Conservation (phyloP, 2,797 vertebrate genomes). For the Aythya fuligula region DNA sequence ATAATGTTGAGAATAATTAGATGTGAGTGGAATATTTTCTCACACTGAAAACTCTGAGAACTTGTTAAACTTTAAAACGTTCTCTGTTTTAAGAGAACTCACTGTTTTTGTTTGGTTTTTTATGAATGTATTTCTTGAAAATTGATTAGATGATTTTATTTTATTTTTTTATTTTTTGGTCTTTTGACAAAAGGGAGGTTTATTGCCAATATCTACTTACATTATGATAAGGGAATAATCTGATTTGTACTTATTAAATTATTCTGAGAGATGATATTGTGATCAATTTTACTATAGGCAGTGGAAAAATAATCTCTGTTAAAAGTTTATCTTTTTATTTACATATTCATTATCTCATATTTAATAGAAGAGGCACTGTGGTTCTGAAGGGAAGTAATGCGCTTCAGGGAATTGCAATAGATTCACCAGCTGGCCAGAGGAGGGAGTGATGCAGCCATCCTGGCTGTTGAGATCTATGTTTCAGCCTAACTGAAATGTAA, state of each 20-base stretch:
- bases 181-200: not conserved
- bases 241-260: not conserved
- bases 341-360: not conserved
- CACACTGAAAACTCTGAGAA: not conserved
- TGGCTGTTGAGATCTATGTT: not conserved
- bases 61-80: not conserved
- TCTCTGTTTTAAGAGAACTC: not conserved
- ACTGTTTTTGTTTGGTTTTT: not conserved
- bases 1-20: not conserved
- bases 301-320: not conserved
- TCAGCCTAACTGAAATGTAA: not conserved
- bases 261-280: not conserved
- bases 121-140: not conserved
- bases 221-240: not conserved
- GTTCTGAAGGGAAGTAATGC: not conserved
- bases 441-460: constrained; percentile 7
- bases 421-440: constrained; percentile 18
- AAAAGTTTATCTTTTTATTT: not conserved
- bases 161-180: not conserved
- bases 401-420: not conserved
- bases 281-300: not conserved
- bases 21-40: not conserved
- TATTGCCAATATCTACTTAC: not conserved
- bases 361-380: not conserved
- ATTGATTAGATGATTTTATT: not conserved